Conservation (phyloP, 2,888 invertebrate genomes). For the Cryptosula pallasiana region DNA sequence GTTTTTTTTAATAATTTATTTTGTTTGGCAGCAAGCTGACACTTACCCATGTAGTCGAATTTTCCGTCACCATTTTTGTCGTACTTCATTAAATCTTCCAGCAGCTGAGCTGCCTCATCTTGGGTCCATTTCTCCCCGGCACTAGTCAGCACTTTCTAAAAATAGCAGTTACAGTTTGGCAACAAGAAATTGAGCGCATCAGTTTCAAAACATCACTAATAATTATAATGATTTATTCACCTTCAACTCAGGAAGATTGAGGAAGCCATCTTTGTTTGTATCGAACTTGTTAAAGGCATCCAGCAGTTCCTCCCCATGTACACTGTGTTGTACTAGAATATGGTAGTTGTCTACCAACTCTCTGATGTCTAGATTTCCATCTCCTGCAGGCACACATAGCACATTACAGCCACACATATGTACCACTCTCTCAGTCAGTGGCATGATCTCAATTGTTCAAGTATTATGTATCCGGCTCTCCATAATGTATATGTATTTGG, state of each 20-base stretch:
- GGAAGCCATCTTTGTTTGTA: slow-evolving; percentile 18
- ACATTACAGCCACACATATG: too few relatives aligned
- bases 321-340: slow-evolving; percentile 20
- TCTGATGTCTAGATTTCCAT: not conserved
- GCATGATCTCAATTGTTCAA: too few relatives aligned
- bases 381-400: slow-evolving; percentile 1
- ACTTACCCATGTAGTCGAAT: slow-evolving; percentile 22
- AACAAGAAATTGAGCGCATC: too few relatives aligned
- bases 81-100: slow-evolving; percentile 17
- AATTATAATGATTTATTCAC: too few relatives aligned
- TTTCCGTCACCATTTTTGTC: slow-evolving; percentile 23
- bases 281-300: slow-evolving; percentile 24
- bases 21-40: too few relatives aligned
- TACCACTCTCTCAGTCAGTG: too few relatives aligned
- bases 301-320: slow-evolving; percentile 15
- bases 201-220: not conserved
- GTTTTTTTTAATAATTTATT: too few relatives aligned
- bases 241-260: slow-evolving; percentile 13
- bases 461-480: too few relatives aligned
- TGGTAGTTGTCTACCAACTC: slow-evolving; percentile 18
- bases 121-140: slow-evolving; percentile 23
- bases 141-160: slow-evolving; percentile 19
- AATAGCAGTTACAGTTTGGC: too few relatives aligned
- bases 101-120: slow-evolving; percentile 13
- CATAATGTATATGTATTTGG: too few relatives aligned